phyloP scores from a whole-genome alignment of 1,140 invertebrate genomes.

The Drosophila littoralis region DNA sequence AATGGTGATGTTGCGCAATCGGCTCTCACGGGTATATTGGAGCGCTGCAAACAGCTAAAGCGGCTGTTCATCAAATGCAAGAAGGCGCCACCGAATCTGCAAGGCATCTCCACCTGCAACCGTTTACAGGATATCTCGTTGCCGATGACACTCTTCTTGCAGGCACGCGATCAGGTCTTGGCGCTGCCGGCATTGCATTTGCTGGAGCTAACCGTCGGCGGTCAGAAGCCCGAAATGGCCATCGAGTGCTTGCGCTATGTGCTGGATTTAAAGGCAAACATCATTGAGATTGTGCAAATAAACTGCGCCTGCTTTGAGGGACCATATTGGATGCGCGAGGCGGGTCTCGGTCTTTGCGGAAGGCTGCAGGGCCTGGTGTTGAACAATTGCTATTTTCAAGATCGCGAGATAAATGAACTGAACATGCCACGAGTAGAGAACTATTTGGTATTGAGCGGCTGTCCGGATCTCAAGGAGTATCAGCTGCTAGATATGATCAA shows the following conservation, averaged over 20 bases:
- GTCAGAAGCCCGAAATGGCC: background rate
- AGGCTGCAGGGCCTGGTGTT: conserved; percentile 37
- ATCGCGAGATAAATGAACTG: conserved; percentile 26
- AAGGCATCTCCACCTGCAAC: conserved; percentile 1
- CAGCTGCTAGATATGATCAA: conserved; percentile 42
- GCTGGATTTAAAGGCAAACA: background rate
- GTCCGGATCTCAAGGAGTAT: conserved; percentile 43
- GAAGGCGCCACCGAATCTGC: background rate
- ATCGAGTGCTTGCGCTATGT: conserved; percentile 28
- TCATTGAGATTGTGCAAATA: conserved; percentile 31
- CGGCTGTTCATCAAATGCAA: conserved; percentile 34
- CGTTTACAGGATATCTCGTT: conserved; percentile 27
- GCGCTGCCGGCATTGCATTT: conserved; percentile 8
- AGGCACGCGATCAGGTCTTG: conserved; percentile 5
- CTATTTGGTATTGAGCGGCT: conserved; percentile 38
- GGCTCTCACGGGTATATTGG: conserved; percentile 48
- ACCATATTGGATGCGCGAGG: conserved; percentile 5
- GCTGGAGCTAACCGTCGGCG: conserved; percentile 20
- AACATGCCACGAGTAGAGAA: conserved; percentile 34
- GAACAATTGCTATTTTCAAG: conserved; percentile 33
- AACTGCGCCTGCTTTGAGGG: conserved; percentile 25
- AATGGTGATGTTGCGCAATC: conserved; percentile 39
- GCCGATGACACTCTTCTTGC: conserved; percentile 26
- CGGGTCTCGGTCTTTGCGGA: background rate
- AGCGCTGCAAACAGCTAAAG: conserved; percentile 43